Evolutionary conservation across 2,888 invertebrate species (phyloP).

Genomic region (Altica lythri): DNA sequence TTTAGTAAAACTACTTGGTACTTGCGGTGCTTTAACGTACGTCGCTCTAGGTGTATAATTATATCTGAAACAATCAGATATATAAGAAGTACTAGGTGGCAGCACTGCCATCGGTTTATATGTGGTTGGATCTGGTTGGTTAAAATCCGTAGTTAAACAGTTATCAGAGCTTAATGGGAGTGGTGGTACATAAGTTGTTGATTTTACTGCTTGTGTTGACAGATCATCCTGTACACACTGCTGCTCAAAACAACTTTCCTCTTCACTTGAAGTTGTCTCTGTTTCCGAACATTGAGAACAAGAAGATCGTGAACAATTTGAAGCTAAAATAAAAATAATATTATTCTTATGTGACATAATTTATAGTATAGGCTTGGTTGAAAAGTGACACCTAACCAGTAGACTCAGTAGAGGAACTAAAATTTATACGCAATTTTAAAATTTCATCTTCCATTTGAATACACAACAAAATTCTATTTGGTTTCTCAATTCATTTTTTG

Average conservation of each 20-base stretch:
- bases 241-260: slow-evolving; percentile 38
- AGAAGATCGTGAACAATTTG: slow-evolving; percentile 74
- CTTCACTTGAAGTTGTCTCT: slow-evolving; percentile 52
- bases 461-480: too few relatives aligned
- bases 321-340: too few relatives aligned
- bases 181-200: slow-evolving; percentile 25
- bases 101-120: slow-evolving; percentile 47
- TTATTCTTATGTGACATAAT: too few relatives aligned
- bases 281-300: slow-evolving; percentile 67
- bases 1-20: slow-evolving; percentile 45
- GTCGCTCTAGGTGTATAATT: slow-evolving; percentile 44
- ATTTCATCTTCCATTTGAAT: too few relatives aligned
- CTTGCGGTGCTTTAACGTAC: slow-evolving; percentile 49
- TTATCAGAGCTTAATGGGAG: slow-evolving; percentile 44
- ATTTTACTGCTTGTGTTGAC: slow-evolving; percentile 36
- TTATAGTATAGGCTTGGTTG: too few relatives aligned
- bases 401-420: too few relatives aligned
- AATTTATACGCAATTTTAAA: too few relatives aligned
- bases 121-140: slow-evolving; percentile 52
- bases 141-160: slow-evolving; percentile 54
- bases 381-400: too few relatives aligned
- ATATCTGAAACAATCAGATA: slow-evolving; percentile 43
- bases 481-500: too few relatives aligned
- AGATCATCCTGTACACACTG: slow-evolving; percentile 48
- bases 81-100: slow-evolving; percentile 20